Conservation (phyloP, 2,888 invertebrate species). For the Drosophila borealis region DNA sequence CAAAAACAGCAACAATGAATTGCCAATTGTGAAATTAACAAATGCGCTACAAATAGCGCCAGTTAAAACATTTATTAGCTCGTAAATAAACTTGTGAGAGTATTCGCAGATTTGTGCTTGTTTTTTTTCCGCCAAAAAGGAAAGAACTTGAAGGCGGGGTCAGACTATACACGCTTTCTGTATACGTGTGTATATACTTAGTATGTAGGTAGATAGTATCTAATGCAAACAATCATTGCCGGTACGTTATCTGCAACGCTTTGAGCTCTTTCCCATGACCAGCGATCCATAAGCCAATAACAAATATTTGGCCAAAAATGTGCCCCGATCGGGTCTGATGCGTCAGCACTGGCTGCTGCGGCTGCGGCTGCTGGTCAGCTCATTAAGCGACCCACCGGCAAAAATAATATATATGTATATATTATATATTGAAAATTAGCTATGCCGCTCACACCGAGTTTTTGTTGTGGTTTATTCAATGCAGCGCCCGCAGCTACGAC, state of each 20-base stretch:
- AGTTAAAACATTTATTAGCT: slow-evolving; percentile 70
- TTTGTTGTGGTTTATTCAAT: slow-evolving; percentile 67
- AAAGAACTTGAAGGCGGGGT: slow-evolving; percentile 1
- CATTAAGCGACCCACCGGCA: slow-evolving; percentile 34
- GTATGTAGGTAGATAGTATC: slow-evolving; percentile 10
- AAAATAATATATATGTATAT: background rate
- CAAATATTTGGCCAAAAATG: slow-evolving; percentile 41
- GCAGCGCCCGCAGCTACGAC: slow-evolving; percentile 50
- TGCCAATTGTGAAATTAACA: slow-evolving; percentile 23
- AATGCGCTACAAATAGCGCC: slow-evolving; percentile 34
- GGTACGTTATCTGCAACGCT: slow-evolving; percentile 25
- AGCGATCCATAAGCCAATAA: slow-evolving; percentile 16
- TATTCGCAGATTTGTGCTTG: slow-evolving; percentile 25
- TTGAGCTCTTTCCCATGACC: slow-evolving; percentile 45
- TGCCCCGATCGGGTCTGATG: slow-evolving; percentile 1
- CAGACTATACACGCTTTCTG: background rate
- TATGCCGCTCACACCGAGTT: slow-evolving; percentile 46
- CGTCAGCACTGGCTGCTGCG: slow-evolving; percentile 8
- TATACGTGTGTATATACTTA: no score
- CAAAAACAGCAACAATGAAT: slow-evolving; percentile 2
- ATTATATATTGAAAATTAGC: slow-evolving; percentile 40
- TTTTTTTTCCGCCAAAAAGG: background rate
- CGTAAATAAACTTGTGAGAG: slow-evolving; percentile 59
- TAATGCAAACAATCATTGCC: slow-evolving; percentile 28
- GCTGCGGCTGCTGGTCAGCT: slow-evolving; percentile 31